Conservation (phyloP, 2,113 vertebrate species). For the Heterotis niloticus region DNA sequence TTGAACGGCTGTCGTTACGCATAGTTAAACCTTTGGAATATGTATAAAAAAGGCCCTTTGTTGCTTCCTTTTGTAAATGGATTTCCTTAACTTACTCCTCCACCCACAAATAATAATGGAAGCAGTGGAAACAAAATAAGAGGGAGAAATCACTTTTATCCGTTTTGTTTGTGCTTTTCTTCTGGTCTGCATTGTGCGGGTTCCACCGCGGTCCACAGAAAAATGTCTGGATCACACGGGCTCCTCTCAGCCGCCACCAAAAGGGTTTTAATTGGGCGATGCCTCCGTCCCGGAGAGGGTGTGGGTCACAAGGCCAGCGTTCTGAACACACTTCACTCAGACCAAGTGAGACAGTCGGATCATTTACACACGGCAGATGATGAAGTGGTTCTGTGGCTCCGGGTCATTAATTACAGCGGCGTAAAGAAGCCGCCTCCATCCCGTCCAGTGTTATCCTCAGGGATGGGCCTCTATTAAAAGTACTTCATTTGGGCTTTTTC, state of each 20-base stretch:
- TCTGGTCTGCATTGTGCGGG: neutral
- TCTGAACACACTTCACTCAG: constrained; percentile 8
- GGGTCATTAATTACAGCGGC: constrained; percentile 26
- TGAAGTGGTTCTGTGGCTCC: constrained; percentile 22
- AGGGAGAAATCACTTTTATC: neutral
- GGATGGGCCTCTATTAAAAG: constrained; percentile 24
- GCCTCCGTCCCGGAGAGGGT: constrained; percentile 20
- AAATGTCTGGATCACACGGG: neutral
- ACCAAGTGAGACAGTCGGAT: constrained; percentile 16
- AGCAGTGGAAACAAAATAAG: neutral
- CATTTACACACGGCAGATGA: constrained; percentile 28
- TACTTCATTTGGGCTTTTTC: constrained; percentile 17
- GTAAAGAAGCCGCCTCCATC: neutral
- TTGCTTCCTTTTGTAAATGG: no score
- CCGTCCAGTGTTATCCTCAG: constrained; percentile 10
- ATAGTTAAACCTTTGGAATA: no score
- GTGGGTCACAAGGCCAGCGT: constrained; percentile 24
- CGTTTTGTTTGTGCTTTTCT: neutral
- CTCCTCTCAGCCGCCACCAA: neutral
- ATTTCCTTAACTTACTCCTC: no score
- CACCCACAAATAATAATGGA: no score
- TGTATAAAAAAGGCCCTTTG: no score
- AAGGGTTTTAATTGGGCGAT: neutral
- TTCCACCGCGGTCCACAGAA: neutral
- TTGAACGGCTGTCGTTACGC: no score